Conservation (phyloP, 2,888 invertebrate species). For the Lithodes maja region DNA sequence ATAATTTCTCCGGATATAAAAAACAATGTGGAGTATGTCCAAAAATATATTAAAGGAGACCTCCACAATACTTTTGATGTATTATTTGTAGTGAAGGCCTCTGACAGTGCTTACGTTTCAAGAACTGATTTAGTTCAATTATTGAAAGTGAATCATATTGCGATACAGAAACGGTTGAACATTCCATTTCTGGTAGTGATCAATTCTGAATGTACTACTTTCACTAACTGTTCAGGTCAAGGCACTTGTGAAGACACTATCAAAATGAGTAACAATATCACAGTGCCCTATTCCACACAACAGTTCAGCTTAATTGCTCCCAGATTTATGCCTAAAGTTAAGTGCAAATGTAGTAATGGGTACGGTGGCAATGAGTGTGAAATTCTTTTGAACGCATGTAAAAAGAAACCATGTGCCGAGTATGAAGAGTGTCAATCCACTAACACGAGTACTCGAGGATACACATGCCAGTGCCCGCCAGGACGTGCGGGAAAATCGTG, state of each 20-base stretch:
- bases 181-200: slow-evolving; percentile 82
- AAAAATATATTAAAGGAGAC: slow-evolving; percentile 22
- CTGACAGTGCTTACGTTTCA: slow-evolving; percentile 42
- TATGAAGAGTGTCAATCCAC: slow-evolving; percentile 83
- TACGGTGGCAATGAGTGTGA: slow-evolving; percentile 85
- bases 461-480: slow-evolving; percentile 86
- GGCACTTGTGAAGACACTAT: slow-evolving; percentile 85
- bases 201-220: slow-evolving; percentile 80
- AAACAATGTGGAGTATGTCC: not conserved
- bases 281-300: slow-evolving; percentile 82
- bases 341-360: slow-evolving; percentile 89
- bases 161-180: slow-evolving; percentile 77
- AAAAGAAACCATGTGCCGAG: slow-evolving; percentile 83
- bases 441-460: slow-evolving; percentile 82
- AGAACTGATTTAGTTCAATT: slow-evolving; percentile 49
- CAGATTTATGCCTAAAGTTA: slow-evolving; percentile 81
- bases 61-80: slow-evolving; percentile 57
- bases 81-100: slow-evolving; percentile 54
- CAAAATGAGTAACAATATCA: slow-evolving; percentile 79
- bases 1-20: too few species aligned
- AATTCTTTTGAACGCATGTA: slow-evolving; percentile 84
- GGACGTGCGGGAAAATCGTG: slow-evolving; percentile 83
- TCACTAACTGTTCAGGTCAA: slow-evolving; percentile 79
- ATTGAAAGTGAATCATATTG: slow-evolving; percentile 77
- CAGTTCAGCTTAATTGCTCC: slow-evolving; percentile 87